Evolutionary conservation across 2,113 vertebrate species (phyloP), one percentile per base, ranked within the genome.

Genomic region (Tenebrosternarchus preto): DNA sequence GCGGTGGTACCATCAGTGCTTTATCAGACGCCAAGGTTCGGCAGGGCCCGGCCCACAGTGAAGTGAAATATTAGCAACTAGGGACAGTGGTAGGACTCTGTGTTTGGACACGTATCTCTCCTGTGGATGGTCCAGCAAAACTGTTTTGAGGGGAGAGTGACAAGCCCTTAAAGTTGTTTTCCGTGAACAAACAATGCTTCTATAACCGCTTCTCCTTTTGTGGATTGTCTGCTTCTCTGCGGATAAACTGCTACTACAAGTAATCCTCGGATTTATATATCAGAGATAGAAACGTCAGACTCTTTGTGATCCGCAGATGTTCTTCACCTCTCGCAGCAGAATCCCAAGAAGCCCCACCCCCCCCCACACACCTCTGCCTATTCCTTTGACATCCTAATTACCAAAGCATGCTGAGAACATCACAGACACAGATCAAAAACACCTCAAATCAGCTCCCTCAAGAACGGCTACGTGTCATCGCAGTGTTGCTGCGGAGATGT

Each of bases 1-100:
- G 86, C 89, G 84, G 82, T 86, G 88, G 89, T 87, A 88, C 88
- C 88, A 91, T 93, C 90, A 90, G 90, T 63, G 89, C 87, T 92
- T 90, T 89, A 93, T 94, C 92, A 92, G 80, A 78, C 83, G 15
- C 71, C 57, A 76, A 68, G 60, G 80, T 64, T 76, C 75, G 46
- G 76, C 64, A 73, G 82, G 77, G 55, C 76, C 89, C n/a, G 72
- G 90, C 88, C 89, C 87, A 86, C 88, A 92, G 87, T 90, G 89
- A 91, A 92, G 84, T 85, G 57, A 79, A 82, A 91, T 90, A 92
- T 92, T 91, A 91, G 53, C 81, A 78, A 0, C 22, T 33, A 82
- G 73, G 77, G 33, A 55, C 64, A 46, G 68, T 5, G 64, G 80
- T 29, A 59, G 69, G 72, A 79, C 82, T 77, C 60, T 22, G 59